Evolutionary conservation across 2,113 vertebrate species (phyloP), one percentile per base, ranked within the genome.

Genomic region (Thunnus maccoyii): DNA sequence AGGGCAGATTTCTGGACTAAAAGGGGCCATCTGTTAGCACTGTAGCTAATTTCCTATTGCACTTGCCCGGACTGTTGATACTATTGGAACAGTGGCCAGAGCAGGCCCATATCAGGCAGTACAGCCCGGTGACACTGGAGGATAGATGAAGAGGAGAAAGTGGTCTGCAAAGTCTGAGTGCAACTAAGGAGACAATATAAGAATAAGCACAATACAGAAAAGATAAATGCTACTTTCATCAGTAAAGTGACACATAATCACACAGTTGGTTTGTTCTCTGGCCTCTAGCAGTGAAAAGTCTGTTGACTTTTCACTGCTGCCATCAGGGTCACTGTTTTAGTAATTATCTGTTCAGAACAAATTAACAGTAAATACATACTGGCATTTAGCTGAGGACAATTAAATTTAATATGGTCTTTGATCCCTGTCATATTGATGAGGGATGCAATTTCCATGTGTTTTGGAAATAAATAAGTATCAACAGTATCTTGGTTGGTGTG

Each of bases 1-100:
- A n/a, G 83, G 57, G 86, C 86, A 77, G 90, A 88, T 86, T 86
- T 91, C 80, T 74, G 63, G 75, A 80, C 86, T 78, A 82, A 87
- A 84, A 82, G 68, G 67, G 56, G 69, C 90, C 93, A 93, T 94
- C 93, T 94, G 93, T 92, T 91, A 83, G 78, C 82, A 83, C 83
- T 87, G 88, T 88, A 76, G 87, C 88, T 90, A 90, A 90, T 91
- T 89, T 90, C 73, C 85, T 78, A 47, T 13, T 77, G 65, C 83
- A 66, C 66, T 88, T 41, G 72, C 68, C 72, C 79, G 80, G 78
- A 80, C 80, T 91, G 82, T 83, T 86, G 78, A 75, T 80, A 67
- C 71, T 72, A n/a, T 62, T 47, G 76, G 76, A 87, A 63, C 41
- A 71, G 57, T 16, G 41, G 65, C 71, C 63, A 32, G 63, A 76